Evolutionary conservation across 2,113 vertebrate genomes (phyloP), one percentile per base, ranked within the genome.

Genomic region (Thamnophis sirtalis): DNA sequence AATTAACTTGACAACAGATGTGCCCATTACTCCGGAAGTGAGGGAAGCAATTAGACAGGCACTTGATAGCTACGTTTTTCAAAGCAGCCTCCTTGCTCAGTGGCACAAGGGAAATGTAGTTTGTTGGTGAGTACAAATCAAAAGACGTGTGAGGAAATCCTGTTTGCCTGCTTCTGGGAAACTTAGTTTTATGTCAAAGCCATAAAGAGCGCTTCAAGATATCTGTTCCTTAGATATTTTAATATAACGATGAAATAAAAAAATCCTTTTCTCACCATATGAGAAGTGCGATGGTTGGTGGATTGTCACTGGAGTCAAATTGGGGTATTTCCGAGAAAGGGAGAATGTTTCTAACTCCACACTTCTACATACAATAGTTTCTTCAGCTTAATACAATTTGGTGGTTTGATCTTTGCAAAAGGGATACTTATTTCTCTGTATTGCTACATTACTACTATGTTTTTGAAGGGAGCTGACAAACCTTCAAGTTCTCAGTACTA

Each of bases 1-100:
- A n/a, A 22, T 49, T 13, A 19, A 9, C 5, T 49, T 15, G 28
- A 5, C 53, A 50, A 13, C 90, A 33, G 90, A 93, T 85, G 8
- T 54, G 22, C 86, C 84, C 80, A 93, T 7, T 10, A 15, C 60
- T 51, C 93, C 90, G 92, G 93, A 92, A 91, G 50, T 92, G 93
- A 93, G 55, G 49, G 9, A 60, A 33, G n/a, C 86, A 7, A 8
- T 60, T 33, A 48, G 26, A 19, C 3, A 22, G 15, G 8, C 24
- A 22, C n/a, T 28, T 91, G 55, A 60, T 6, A 49, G 3, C 6
- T 19, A 9, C 33, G 19, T 22, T 11, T 60, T 26, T 51, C 33
- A 4, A 51, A 9, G 11, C 19, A 48, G 5, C 19, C 91, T n/a
- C 87, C 21, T 60, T 11, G 0, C 9, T 28, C 49, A 21, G 21